Percentiles rank a stretch among this genome's conserved stretches.
These are phyloP conservation scores for Progne subis DNA, from an alignment of 2,113 vertebrate species.

Conservation along the genomic window DNA sequence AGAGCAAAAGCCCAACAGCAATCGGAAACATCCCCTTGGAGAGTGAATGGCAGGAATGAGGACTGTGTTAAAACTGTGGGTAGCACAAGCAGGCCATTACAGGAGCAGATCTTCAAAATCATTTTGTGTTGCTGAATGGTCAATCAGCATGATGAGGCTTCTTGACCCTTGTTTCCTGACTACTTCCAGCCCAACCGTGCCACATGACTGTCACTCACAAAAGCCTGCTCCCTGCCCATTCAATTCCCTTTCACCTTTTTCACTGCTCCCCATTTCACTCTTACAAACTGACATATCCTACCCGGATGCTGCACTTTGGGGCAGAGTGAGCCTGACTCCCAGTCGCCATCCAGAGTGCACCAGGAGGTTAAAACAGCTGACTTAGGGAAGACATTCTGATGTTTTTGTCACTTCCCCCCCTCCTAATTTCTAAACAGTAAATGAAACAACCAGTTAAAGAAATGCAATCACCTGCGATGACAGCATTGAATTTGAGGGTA, in stretches of 20 bases:
- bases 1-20: background rate
- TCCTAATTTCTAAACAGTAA: background rate
- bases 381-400: background rate
- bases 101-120: background rate
- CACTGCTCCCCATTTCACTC: accelerated
- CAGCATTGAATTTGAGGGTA: background rate
- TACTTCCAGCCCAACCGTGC: background rate
- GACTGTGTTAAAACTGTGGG: background rate
- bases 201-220: background rate
- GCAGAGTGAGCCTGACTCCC: background rate
- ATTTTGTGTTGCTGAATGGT: background rate
- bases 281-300: background rate
- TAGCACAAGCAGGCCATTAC: background rate
- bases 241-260: background rate
- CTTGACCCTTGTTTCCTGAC: background rate
- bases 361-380: background rate
- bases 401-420: background rate
- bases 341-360: background rate
- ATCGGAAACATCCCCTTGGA: accelerated
- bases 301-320: background rate
- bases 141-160: background rate
- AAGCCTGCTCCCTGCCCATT: background rate
- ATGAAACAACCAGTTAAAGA: background rate
- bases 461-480: background rate
- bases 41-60: background rate